Percentiles rank a stretch among this genome's conserved stretches.
phyloP scores from a whole-genome alignment of 2,888 invertebrate genomes.

The Iselma pallidipennis region DNA sequence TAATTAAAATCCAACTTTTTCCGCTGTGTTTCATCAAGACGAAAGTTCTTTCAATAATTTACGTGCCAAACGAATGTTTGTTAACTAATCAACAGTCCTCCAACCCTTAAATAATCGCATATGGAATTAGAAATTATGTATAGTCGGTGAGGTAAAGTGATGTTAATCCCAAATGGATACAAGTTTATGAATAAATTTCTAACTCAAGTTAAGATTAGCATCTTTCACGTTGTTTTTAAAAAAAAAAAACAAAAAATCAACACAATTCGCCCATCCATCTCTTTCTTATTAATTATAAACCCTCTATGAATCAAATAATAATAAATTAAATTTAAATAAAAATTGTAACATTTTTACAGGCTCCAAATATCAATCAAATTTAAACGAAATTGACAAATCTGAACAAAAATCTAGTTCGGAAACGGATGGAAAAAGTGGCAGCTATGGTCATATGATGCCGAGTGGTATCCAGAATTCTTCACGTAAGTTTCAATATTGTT shows the following conservation, averaged over 20 bases:
- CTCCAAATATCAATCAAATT: slow-evolving; percentile 72
- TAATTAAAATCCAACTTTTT: too few species aligned
- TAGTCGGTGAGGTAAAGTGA: slow-evolving; percentile 19
- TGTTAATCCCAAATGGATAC: slow-evolving; percentile 22
- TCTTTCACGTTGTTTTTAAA: slow-evolving; percentile 5
- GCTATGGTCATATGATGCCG: slow-evolving; percentile 38
- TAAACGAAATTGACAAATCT: slow-evolving; percentile 80
- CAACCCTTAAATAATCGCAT: slow-evolving; percentile 17
- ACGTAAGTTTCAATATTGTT: slow-evolving; percentile 31
- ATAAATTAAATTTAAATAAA: background rate
- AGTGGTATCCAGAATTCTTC: slow-evolving; percentile 21
- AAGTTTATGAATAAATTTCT: slow-evolving; percentile 27
- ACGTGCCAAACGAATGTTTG: slow-evolving; percentile 2
- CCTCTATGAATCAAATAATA: background rate
- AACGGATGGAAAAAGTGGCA: slow-evolving; percentile 58
- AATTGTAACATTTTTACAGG: slow-evolving; percentile 66
- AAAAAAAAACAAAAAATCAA: background rate
- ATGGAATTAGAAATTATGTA: slow-evolving; percentile 18
- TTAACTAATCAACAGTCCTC: slow-evolving; percentile 11
- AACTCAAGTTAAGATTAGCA: slow-evolving; percentile 23
- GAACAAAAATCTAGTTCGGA: slow-evolving; percentile 70
- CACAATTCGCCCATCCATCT: too few species aligned
- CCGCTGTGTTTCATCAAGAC: too few species aligned
- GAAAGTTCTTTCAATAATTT: background rate
- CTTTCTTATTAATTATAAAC: background rate